Conservation (phyloP, 92 coral and sea anemone genomes). For the Palythoa grandis region DNA sequence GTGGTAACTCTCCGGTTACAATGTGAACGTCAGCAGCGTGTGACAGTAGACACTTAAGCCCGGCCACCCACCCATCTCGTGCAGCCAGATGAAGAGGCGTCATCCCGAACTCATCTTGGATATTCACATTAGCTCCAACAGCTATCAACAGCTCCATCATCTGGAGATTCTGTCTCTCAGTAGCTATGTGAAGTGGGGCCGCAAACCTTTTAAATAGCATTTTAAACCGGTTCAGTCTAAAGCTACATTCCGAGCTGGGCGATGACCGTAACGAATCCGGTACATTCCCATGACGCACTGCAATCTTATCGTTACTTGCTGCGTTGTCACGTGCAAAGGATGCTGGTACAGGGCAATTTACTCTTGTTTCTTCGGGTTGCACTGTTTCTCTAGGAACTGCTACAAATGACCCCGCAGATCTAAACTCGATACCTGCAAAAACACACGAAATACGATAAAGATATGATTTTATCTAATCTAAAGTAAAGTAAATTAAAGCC, state of each 20-base stretch:
- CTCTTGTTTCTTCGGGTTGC: not conserved
- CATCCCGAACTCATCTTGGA: slow-evolving; percentile 22
- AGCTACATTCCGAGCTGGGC: no score
- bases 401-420: not conserved
- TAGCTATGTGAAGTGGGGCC: slow-evolving; percentile 19
- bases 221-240: not conserved
- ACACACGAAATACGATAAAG: no score
- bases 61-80: slow-evolving; percentile 26
- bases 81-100: slow-evolving; percentile 19
- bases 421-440: no score
- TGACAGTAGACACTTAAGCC: not conserved
- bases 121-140: slow-evolving; percentile 19
- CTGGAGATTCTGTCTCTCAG: slow-evolving; percentile 12
- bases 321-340: no score
- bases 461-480: no score
- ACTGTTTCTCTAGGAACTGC: not conserved
- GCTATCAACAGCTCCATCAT: not conserved
- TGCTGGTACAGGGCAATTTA: no score
- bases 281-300: not conserved
- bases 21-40: not conserved
- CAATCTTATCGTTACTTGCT: not conserved
- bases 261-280: not conserved
- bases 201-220: not conserved
- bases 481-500: no score
- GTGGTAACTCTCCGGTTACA: slow-evolving; percentile 6